These are phyloP conservation scores for Sarcophaga peregrina DNA, from an alignment of 1,140 invertebrate species.

Conservation along the genomic window DNA sequence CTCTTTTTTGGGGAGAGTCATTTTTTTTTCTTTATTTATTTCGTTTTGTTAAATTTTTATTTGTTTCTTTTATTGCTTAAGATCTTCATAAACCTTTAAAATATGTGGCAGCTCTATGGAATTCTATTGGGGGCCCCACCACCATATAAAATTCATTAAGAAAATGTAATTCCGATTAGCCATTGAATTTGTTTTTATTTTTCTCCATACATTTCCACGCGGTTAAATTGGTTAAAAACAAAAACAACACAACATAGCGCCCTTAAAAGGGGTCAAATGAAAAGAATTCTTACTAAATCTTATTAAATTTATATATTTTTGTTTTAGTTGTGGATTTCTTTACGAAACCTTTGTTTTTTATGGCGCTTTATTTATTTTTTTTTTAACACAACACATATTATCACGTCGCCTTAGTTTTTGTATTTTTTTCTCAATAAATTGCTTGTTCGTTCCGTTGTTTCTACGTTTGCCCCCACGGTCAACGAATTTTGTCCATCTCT, in stretches of 20 bases:
- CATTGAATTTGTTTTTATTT: slow-evolving; percentile 11
- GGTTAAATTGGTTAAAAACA: background rate
- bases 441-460: background rate
- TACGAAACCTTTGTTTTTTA: background rate
- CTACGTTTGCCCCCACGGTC: background rate
- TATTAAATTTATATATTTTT: too few species aligned
- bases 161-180: background rate
- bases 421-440: background rate
- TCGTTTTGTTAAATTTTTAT: background rate
- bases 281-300: background rate
- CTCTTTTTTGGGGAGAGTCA: background rate
- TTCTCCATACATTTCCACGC: slow-evolving; percentile 20
- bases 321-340: too few species aligned
- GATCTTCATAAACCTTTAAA: background rate
- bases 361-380: background rate
- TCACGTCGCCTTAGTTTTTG: background rate
- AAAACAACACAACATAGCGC: slow-evolving; percentile 11
- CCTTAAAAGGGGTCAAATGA: background rate
- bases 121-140: background rate
- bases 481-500: background rate
- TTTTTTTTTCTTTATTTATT: too few species aligned
- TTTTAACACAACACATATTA: background rate
- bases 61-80: background rate
- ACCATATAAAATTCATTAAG: background rate
- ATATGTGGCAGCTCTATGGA: background rate